A percentile compares a stretch with the other conserved stretches of the same genome.
These are phyloP conservation scores for Drosophila nigromelanica DNA, from an alignment of 1,140 invertebrate species.

Conservation along the genomic window DNA sequence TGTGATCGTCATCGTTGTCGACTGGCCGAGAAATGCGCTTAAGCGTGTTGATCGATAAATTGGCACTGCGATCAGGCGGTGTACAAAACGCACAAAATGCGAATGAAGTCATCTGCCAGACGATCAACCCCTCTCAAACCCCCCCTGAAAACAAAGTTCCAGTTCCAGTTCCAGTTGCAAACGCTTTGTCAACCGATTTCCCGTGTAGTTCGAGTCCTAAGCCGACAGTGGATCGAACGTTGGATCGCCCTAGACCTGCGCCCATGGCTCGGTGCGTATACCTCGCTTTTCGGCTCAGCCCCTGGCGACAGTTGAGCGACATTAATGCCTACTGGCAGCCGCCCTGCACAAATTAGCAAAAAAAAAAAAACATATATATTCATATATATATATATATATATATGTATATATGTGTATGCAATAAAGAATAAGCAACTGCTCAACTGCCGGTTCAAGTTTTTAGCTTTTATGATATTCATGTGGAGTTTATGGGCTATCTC, in stretches of 20 bases:
- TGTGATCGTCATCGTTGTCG: slow-evolving; percentile 34
- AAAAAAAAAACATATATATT: slow-evolving; percentile 5
- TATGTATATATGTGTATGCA: not conserved
- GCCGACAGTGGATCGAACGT: slow-evolving; percentile 56
- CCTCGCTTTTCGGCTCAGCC: slow-evolving; percentile 14
- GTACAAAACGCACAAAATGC: slow-evolving; percentile 71
- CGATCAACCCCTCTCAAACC: slow-evolving; percentile 6
- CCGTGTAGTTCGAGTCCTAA: slow-evolving; percentile 72
- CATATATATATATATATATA: not conserved
- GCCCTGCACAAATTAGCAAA: slow-evolving; percentile 73
- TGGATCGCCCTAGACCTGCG: slow-evolving; percentile 61
- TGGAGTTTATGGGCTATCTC: slow-evolving; percentile 62
- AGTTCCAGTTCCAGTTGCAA: slow-evolving; percentile 48
- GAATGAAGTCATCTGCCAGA: slow-evolving; percentile 74
- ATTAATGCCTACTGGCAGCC: slow-evolving; percentile 75
- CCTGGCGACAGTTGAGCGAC: slow-evolving; percentile 73
- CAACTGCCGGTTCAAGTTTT: slow-evolving; percentile 53
- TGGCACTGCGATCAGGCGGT: slow-evolving; percentile 51
- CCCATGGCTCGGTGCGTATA: slow-evolving; percentile 24
- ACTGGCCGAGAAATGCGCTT: slow-evolving; percentile 68
- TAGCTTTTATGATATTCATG: slow-evolving; percentile 28
- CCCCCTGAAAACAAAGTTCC: not conserved
- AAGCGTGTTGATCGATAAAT: slow-evolving; percentile 81
- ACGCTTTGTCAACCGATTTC: slow-evolving; percentile 78
- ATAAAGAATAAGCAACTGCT: slow-evolving; percentile 23